Percentiles rank a stretch among this genome's conserved stretches.
Conservation (phyloP, 2,888 invertebrate genomes). For the Brachyopa scutellaris region DNA sequence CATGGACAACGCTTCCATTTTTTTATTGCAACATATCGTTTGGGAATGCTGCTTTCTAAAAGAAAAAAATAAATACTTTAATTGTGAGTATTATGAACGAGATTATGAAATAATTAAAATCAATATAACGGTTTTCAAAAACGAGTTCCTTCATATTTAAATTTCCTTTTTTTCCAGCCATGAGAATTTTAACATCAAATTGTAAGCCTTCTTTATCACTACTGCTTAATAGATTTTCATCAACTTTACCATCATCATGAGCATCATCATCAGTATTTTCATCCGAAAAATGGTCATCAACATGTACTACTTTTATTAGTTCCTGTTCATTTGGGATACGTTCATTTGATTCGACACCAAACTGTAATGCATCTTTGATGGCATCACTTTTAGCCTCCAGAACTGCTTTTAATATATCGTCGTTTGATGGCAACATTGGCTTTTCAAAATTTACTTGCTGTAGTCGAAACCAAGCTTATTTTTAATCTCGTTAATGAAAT, state of each 20-base stretch:
- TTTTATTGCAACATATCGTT: not conserved
- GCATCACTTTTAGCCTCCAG: too few relatives aligned
- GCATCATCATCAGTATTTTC: not conserved
- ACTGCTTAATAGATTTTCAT: not conserved
- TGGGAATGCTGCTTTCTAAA: not conserved
- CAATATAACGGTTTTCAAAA: not conserved
- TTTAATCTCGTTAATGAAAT: not conserved
- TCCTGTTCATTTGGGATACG: not conserved
- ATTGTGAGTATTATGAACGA: too few relatives aligned
- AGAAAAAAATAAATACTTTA: not conserved
- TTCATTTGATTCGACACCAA: not conserved
- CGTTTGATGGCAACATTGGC: not conserved
- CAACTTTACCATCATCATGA: not conserved
- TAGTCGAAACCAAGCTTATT: not conserved
- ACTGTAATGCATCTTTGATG: not conserved
- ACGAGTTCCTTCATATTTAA: not conserved
- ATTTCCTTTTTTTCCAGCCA: not conserved
- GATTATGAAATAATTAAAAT: not conserved
- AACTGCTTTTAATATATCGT: not conserved
- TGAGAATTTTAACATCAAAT: not conserved
- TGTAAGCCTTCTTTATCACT: not conserved
- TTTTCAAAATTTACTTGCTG: not conserved
- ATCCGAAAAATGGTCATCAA: not conserved
- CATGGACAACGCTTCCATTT: not conserved
- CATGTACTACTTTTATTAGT: not conserved